Evolutionary conservation across 2,888 invertebrate species (phyloP).

Genomic region (Harpagoxenus sublaevis): DNA sequence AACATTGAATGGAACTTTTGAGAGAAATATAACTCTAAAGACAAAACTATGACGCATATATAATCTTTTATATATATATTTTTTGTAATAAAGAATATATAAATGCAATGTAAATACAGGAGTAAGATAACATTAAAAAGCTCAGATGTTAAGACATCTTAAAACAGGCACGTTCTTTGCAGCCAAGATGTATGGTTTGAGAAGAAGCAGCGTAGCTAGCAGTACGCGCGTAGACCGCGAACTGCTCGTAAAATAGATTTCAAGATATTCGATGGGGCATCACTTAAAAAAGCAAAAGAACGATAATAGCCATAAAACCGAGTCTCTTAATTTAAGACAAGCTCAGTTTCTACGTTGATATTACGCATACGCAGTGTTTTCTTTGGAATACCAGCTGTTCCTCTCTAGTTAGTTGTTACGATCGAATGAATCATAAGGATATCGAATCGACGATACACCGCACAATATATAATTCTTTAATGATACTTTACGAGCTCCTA

Average conservation of each 20-base stretch:
- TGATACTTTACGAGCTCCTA: slow-evolving; percentile 62
- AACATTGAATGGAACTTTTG: slow-evolving; percentile 4
- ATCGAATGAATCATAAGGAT: slow-evolving; percentile 25
- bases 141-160: background rate
- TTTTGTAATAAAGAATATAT: background rate
- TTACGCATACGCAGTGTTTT: background rate
- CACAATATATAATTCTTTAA: slow-evolving; percentile 64
- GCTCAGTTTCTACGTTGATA: slow-evolving; percentile 15
- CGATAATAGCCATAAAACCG: slow-evolving; percentile 22
- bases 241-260: slow-evolving; percentile 48
- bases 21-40: background rate
- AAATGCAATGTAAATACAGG: background rate
- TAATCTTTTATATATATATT: background rate
- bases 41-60: background rate
- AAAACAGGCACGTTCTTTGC: background rate
- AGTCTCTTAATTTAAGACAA: slow-evolving; percentile 52
- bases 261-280: slow-evolving; percentile 36
- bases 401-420: background rate
- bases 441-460: slow-evolving; percentile 57
- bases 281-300: slow-evolving; percentile 15
- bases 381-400: slow-evolving; percentile 33
- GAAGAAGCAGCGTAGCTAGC: background rate
- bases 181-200: background rate
- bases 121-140: background rate
- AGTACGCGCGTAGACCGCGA: slow-evolving; percentile 3